Conservation (phyloP, 1,140 invertebrate genomes). For the Phymastichus coffea region DNA sequence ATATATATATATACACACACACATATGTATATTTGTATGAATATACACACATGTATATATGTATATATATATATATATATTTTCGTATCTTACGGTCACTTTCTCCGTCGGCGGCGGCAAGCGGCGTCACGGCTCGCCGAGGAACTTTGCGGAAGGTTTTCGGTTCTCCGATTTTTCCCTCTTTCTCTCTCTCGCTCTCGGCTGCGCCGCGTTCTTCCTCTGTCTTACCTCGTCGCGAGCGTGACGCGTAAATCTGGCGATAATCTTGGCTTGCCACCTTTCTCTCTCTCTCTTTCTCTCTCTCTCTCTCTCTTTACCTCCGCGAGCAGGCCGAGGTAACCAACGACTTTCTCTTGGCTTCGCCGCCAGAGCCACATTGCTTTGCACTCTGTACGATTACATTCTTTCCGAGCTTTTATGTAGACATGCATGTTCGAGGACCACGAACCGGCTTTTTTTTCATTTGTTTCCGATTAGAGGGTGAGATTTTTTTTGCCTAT, state of each 20-base stretch:
- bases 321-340: neutral
- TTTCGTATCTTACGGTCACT: no score
- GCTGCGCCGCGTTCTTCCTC: conserved; percentile 4
- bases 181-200: neutral
- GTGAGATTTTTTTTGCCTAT: no score
- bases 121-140: conserved; percentile 35
- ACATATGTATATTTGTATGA: neutral
- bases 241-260: conserved; percentile 28
- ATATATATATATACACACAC: no score
- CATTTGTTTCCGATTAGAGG: no score
- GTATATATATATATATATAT: neutral
- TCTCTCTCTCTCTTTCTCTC: conserved; percentile 12
- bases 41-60: neutral
- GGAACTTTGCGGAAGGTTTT: conserved; percentile 32
- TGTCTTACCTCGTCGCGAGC: conserved; percentile 11
- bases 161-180: neutral
- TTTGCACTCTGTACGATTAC: no score
- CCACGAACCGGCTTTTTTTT: no score
- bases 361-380: neutral
- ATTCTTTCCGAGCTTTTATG: no score
- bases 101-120: conserved; percentile 38
- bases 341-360: neutral
- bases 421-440: no score
- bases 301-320: conserved; percentile 18
- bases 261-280: conserved; percentile 22